Conservation (phyloP, 2,888 invertebrate species). For the Cancer borealis region DNA sequence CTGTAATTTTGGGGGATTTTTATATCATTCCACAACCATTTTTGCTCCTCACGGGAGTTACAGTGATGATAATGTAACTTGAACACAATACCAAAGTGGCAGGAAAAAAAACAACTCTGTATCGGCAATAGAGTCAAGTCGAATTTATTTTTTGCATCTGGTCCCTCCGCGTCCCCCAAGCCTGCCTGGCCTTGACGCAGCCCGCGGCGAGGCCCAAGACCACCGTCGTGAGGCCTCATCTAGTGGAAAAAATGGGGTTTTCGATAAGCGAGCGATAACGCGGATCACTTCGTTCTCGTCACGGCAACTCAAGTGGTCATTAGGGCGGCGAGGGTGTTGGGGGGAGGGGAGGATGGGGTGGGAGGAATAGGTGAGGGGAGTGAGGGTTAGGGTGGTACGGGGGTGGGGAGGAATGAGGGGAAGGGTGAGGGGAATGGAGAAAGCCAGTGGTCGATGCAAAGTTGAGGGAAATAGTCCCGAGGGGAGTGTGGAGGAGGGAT, state of each 20-base stretch:
- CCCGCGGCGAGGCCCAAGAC: background rate
- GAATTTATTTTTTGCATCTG: background rate
- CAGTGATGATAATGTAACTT: background rate
- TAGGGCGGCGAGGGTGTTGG: background rate
- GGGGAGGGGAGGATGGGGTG: background rate
- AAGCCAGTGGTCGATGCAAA: background rate
- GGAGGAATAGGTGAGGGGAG: background rate
- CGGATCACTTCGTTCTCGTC: conserved; percentile 40
- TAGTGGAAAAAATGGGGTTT: conserved; percentile 25
- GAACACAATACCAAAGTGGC: background rate
- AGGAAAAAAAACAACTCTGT: background rate
- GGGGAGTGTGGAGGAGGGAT: background rate
- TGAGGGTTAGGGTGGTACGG: background rate
- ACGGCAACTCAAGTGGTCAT: conserved; percentile 37
- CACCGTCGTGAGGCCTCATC: conserved; percentile 26
- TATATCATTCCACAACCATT: background rate
- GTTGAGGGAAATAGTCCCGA: background rate
- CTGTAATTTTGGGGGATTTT: conserved; percentile 2
- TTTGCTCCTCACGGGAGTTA: background rate
- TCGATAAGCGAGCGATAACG: conserved; percentile 25
- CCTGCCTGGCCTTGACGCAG: background rate
- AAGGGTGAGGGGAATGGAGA: conserved; percentile 12
- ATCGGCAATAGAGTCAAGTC: background rate
- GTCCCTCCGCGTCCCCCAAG: background rate
- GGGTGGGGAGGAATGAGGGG: background rate